phyloP scores from a whole-genome alignment of 2,797 vertebrate species.

The Rousettus madagascariensis region DNA sequence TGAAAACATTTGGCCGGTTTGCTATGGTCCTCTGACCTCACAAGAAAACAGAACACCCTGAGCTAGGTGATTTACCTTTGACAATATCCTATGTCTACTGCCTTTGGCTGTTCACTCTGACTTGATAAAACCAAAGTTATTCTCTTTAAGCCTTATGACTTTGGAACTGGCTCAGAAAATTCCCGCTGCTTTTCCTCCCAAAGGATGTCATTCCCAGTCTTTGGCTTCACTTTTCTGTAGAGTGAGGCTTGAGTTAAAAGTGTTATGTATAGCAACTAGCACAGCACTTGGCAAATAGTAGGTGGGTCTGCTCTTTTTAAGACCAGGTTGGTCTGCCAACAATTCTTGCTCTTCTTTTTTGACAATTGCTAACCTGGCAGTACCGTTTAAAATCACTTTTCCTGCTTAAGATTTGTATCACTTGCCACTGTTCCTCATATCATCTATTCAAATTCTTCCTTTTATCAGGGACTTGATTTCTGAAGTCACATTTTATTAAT shows the following conservation, averaged over 20 bases:
- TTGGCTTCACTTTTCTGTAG: conserved; percentile 29
- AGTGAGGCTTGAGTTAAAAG: conserved; percentile 39
- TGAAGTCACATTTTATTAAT: background rate
- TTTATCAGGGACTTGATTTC: background rate
- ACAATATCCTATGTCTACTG: conserved; percentile 69
- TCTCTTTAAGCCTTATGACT: conserved; percentile 62
- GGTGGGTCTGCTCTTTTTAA: background rate
- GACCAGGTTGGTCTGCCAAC: background rate
- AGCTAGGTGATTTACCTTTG: conserved; percentile 71
- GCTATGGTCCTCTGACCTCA: conserved; percentile 57
- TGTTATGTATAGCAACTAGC: background rate
- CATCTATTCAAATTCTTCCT: background rate
- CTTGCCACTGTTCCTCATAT: conserved; percentile 17
- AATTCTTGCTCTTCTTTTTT: background rate
- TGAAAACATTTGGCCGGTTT: conserved; percentile 67
- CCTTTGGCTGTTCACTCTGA: conserved; percentile 65
- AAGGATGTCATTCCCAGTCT: conserved; percentile 44
- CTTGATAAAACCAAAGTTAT: conserved; percentile 75
- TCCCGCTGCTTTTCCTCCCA: conserved; percentile 57
- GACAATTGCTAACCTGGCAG: background rate
- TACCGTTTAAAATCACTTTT: conserved; percentile 22
- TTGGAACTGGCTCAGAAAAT: conserved; percentile 67
- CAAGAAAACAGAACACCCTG: conserved; percentile 50
- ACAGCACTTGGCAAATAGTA: background rate
- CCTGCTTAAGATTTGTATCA: background rate